Evolutionary conservation across 2,888 invertebrate species (phyloP), one percentile per base, ranked within the genome.

Genomic region (Scaptomyza tumidula): DNA sequence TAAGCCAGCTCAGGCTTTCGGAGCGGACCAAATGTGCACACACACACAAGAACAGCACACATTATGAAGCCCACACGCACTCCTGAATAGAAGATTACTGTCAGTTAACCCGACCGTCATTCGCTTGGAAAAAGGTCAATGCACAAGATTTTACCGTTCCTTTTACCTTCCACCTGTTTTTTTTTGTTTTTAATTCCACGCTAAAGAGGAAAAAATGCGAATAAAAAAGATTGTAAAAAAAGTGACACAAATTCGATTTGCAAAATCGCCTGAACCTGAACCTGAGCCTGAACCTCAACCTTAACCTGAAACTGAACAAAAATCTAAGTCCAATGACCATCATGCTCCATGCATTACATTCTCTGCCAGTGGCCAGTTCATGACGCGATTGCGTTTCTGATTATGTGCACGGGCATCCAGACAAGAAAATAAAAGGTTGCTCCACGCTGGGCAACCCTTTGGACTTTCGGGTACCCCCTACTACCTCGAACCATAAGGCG

Each of bases 71-170:
- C n/a, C 24, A 13, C 14, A 24, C 43, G 41, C 39, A 35, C 19
- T 45, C 6, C 27, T 41, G 41, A 16, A 35, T 52, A 24, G 35
- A 35, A 41, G 62, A 63, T 63, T 49, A 71, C 49, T 52, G 72
- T 57, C 62, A 56, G 72, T 61, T 75, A 69, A 69, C 69, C 67
- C 70, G 50, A 43, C 46, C 54, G 77, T 50, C 82, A 79, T 64
- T 82, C 80, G 80, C 65, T 65, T 70, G 80, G 82, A 80, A 80
- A 80, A 80, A 80, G 80, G 80, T 80, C 80, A 80, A 76, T 78
- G 80, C 79, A 82, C 80, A 80, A 64, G 61, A 71, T 45, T 78
- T 66, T 57, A 57, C 63, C 65, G 64, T 55, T 63, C 59, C 44
- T 57, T 45, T 43, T 60, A 61, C 64, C 52, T 69, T 62, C 11